These are phyloP conservation scores for Archivesica marissinica DNA, from an alignment of 1,140 invertebrate genomes.

Conservation along the genomic window DNA sequence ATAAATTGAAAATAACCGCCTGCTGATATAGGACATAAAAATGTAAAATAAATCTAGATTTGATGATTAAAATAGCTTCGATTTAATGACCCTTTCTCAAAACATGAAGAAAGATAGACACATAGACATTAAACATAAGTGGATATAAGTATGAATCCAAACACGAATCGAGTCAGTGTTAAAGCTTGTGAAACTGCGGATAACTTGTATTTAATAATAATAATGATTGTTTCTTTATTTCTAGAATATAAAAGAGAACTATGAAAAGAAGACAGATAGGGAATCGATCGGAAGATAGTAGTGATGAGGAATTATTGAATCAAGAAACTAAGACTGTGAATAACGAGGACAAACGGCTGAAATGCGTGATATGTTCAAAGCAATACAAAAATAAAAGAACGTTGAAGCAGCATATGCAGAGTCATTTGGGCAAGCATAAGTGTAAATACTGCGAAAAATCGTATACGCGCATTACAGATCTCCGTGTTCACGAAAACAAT, in stretches of 20 bases:
- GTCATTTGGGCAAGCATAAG: slow-evolving; percentile 10
- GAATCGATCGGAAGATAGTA: neutral
- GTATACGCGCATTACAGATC: slow-evolving; percentile 7
- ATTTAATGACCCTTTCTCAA: neutral
- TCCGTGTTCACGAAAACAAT: slow-evolving; percentile 21
- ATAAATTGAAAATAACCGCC: too few relatives aligned
- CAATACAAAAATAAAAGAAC: slow-evolving; percentile 35
- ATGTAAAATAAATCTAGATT: too few relatives aligned
- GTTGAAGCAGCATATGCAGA: slow-evolving; percentile 20
- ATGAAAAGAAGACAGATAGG: neutral
- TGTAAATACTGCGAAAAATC: slow-evolving; percentile 28
- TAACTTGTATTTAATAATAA: neutral
- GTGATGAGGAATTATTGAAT: slow-evolving; percentile 16
- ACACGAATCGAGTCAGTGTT: neutral
- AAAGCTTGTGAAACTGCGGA: neutral
- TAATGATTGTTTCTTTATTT: neutral
- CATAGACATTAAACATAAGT: neutral
- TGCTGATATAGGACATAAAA: too few relatives aligned
- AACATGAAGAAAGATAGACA: too few relatives aligned
- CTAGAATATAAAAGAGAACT: slow-evolving; percentile 7
- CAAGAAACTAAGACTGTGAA: slow-evolving; percentile 8
- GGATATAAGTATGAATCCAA: neutral
- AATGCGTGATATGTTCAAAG: slow-evolving; percentile 21
- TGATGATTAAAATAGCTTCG: neutral
- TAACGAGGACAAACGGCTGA: slow-evolving; percentile 13